Percentiles rank a stretch among this genome's conserved stretches.
Conservation (phyloP, 2,797 vertebrate genomes). For the Chloroceryle amazona region DNA sequence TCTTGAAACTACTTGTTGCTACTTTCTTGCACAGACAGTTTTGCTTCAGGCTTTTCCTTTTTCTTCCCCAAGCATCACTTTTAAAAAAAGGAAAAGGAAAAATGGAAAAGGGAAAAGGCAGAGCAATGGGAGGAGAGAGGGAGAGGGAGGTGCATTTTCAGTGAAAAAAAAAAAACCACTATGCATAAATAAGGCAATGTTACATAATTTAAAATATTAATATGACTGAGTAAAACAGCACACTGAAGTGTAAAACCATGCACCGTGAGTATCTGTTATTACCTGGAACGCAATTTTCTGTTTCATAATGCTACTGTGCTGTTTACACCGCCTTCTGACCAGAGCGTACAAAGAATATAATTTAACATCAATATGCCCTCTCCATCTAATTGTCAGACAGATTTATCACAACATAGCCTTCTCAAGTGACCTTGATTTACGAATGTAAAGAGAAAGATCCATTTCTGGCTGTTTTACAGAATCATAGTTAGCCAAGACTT, state of each 20-base stretch:
- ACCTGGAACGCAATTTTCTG: constrained; percentile 38
- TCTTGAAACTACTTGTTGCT: constrained; percentile 2
- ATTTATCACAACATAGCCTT: constrained; percentile 43
- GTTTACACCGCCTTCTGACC: constrained; percentile 58
- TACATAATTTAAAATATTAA: constrained; percentile 70
- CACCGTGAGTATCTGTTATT: constrained; percentile 20
- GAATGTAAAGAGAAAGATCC: not conserved
- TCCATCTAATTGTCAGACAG: constrained; percentile 41
- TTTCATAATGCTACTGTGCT: constrained; percentile 29
- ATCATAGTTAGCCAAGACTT: not conserved
- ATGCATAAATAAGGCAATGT: constrained; percentile 27
- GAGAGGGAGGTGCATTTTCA: not conserved
- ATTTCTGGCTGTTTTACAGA: constrained; percentile 2
- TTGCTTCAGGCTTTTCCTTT: not conserved
- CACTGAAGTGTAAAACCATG: constrained; percentile 35
- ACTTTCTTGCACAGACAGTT: constrained; percentile 16
- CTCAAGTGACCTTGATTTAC: constrained; percentile 68
- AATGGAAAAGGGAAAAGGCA: not conserved
- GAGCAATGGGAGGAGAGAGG: not conserved
- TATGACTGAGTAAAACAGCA: not conserved
- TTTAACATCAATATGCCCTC: constrained; percentile 40
- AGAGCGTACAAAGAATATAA: constrained; percentile 13
- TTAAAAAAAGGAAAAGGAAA: not conserved
- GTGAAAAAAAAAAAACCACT: not conserved
- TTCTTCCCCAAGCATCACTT: not conserved